These are phyloP conservation scores for Portunus trituberculatus DNA, from an alignment of 1,140 invertebrate genomes.

Conservation along the genomic window DNA sequence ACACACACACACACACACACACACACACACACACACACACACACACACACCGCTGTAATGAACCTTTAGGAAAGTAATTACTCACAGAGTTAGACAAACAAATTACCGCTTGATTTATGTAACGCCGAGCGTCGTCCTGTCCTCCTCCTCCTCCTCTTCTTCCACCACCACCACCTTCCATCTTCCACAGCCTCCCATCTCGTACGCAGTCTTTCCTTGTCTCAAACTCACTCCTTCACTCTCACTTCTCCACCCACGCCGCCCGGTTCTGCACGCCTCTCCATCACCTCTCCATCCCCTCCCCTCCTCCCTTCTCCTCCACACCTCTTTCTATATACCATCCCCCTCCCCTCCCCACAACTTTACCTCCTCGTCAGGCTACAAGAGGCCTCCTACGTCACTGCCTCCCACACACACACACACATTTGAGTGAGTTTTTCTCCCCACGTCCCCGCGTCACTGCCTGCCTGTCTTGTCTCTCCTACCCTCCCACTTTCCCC, in stretches of 20 bases:
- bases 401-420: no score
- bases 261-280: background rate
- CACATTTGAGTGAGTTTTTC: background rate
- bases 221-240: background rate
- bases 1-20: constrained; percentile 31
- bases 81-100: background rate
- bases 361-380: background rate
- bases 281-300: background rate
- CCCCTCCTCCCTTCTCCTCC: background rate
- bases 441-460: background rate
- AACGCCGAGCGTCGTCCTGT: background rate
- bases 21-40: constrained; percentile 39
- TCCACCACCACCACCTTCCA: background rate
- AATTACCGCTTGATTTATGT: constrained; percentile 15
- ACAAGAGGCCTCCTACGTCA: no score
- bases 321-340: background rate
- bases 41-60: constrained; percentile 32
- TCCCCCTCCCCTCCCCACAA: background rate
- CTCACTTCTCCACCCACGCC: no score
- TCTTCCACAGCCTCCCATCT: background rate
- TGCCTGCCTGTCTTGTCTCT: background rate
- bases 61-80: background rate
- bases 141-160: background rate
- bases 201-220: no score
- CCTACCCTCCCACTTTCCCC: background rate